phyloP scores from a whole-genome alignment of 2,888 invertebrate species.

The Melieria picta region DNA sequence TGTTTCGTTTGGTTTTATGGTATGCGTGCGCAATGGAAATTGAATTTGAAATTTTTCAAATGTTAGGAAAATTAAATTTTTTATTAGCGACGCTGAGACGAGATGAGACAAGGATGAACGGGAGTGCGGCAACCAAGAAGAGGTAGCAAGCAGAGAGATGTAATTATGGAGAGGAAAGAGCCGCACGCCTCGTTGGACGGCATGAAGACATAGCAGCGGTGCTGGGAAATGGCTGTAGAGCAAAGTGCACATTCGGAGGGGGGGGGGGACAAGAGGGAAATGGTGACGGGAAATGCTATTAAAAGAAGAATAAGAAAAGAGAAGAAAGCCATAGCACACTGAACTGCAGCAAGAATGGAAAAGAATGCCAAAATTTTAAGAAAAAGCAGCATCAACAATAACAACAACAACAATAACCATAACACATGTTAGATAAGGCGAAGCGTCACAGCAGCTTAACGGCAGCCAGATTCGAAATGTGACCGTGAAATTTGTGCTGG shows the following conservation, averaged over 20 bases:
- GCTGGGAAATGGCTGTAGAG: no score
- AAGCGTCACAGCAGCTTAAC: neutral
- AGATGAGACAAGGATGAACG: neutral
- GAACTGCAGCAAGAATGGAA: no score
- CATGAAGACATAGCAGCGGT: no score
- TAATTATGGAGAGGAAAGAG: neutral
- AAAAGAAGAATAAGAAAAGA: no score
- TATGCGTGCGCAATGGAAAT: conserved; percentile 38
- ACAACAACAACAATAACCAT: neutral
- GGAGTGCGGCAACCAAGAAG: neutral
- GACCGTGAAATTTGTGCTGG: no score
- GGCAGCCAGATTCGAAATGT: neutral
- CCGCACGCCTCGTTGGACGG: no score
- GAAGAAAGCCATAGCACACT: no score
- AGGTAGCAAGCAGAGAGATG: neutral
- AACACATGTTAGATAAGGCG: neutral
- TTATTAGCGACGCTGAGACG: conserved; percentile 25
- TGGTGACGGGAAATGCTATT: no score
- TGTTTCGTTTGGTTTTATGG: conserved; percentile 7
- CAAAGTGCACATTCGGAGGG: no score
- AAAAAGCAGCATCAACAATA: neutral
- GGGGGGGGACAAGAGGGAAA: no score
- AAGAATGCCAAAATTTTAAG: neutral
- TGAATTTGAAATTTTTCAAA: conserved; percentile 38
- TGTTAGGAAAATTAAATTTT: conserved; percentile 40